These are phyloP conservation scores for Pocillopora verrucosa DNA, from an alignment of 64 coral and sea anemone genomes.

Conservation along the genomic window DNA sequence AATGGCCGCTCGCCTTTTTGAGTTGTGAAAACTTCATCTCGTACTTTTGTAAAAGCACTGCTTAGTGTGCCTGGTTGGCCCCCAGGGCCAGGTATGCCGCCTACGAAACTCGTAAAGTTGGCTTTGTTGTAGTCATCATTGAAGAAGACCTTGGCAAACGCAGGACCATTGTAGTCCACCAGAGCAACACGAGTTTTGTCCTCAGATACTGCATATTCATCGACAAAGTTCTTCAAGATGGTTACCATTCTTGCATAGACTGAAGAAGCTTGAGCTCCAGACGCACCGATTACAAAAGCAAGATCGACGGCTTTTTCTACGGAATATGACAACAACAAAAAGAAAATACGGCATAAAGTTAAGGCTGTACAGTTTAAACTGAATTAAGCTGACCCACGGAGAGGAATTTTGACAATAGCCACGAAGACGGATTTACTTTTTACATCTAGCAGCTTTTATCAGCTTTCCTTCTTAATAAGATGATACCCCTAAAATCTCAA, in stretches of 20 bases:
- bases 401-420: no score
- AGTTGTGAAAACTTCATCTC: slow-evolving; percentile 63
- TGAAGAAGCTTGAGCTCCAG: slow-evolving; percentile 15
- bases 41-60: slow-evolving; percentile 34
- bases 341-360: no score
- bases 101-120: slow-evolving; percentile 32
- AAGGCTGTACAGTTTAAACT: no score
- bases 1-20: slow-evolving; percentile 66
- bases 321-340: no score
- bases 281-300: slow-evolving; percentile 72
- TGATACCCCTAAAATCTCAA: no score
- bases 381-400: no score
- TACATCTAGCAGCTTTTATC: no score
- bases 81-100: background rate
- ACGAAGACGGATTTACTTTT: no score
- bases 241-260: slow-evolving; percentile 72
- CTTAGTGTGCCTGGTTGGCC: background rate
- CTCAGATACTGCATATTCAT: slow-evolving; percentile 48
- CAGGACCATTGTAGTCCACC: slow-evolving; percentile 85
- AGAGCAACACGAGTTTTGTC: slow-evolving; percentile 54
- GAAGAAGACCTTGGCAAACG: slow-evolving; percentile 46
- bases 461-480: no score
- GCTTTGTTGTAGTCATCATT: slow-evolving; percentile 42
- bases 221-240: slow-evolving; percentile 68
- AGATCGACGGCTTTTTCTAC: slow-evolving; percentile 80